A percentile compares a stretch with the other conserved stretches of the same genome.
These are phyloP conservation scores for Drosophila fuyamai DNA, from an alignment of 1,140 invertebrate species.

Conservation along the genomic window DNA sequence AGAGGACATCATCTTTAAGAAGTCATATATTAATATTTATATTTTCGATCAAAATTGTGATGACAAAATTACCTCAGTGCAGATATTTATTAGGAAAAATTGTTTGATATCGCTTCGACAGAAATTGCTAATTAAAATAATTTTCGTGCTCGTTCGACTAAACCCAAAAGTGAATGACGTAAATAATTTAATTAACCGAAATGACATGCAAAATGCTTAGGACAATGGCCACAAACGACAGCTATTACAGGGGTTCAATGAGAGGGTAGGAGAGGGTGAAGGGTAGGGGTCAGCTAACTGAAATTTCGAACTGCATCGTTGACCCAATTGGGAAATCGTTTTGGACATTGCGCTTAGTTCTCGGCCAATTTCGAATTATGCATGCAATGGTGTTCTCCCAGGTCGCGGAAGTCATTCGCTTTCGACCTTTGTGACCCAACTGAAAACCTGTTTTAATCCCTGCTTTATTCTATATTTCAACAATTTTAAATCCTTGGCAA, in stretches of 20 bases:
- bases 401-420: conserved; percentile 25
- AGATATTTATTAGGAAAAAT: conserved; percentile 5
- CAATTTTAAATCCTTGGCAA: conserved; percentile 24
- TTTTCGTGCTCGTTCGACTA: conserved; percentile 43
- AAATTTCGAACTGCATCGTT: conserved; percentile 29
- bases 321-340: conserved; percentile 71
- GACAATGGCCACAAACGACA: conserved; percentile 31
- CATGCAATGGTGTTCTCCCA: conserved; percentile 20
- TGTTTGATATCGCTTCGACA: conserved; percentile 48
- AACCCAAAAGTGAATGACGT: conserved; percentile 36
- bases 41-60: too few relatives aligned
- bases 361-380: conserved; percentile 45
- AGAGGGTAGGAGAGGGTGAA: conserved; percentile 7
- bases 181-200: conserved; percentile 81
- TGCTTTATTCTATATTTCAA: conserved; percentile 15
- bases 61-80: background rate
- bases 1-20: too few relatives aligned
- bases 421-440: conserved; percentile 3
- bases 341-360: conserved; percentile 40
- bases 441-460: conserved; percentile 11
- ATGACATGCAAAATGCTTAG: conserved; percentile 58
- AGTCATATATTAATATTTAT: too few relatives aligned
- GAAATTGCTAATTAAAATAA: conserved; percentile 72
- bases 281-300: conserved; percentile 21
- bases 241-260: conserved; percentile 4